phyloP scores from a whole-genome alignment of 2,888 invertebrate species.

The Falcaria lacertinaria region DNA sequence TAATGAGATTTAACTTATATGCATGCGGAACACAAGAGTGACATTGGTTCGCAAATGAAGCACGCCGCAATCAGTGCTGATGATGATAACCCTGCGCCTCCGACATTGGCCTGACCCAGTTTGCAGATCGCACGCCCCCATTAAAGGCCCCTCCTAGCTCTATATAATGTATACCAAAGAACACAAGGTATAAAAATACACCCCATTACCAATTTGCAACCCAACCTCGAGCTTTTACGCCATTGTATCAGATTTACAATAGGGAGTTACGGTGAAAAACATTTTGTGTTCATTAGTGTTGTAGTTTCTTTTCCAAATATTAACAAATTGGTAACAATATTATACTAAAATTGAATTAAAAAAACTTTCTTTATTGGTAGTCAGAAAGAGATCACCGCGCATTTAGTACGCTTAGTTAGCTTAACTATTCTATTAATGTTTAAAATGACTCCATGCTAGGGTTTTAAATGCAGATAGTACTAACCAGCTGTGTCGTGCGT shows the following conservation, averaged over 20 bases:
- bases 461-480: not conserved
- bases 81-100: conserved; percentile 37
- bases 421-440: too few species aligned
- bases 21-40: conserved; percentile 8
- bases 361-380: too few species aligned
- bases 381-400: too few species aligned
- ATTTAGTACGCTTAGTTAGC: too few species aligned
- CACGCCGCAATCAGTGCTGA: conserved; percentile 12
- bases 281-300: too few species aligned
- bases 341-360: too few species aligned
- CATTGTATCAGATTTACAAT: not conserved
- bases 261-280: too few species aligned
- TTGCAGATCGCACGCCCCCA: conserved; percentile 41
- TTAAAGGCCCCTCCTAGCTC: conserved; percentile 30
- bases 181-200: conserved; percentile 40
- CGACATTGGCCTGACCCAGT: conserved; percentile 64
- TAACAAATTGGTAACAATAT: too few species aligned
- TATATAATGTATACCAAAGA: conserved; percentile 25
- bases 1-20: not conserved
- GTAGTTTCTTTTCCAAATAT: too few species aligned
- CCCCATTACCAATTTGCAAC: conserved; percentile 27
- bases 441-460: not conserved
- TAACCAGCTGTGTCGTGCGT: not conserved
- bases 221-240: conserved; percentile 6
- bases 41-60: conserved; percentile 28